These are phyloP conservation scores for Nephrotoma appendiculata DNA, from an alignment of 2,888 invertebrate species.

Conservation along the genomic window DNA sequence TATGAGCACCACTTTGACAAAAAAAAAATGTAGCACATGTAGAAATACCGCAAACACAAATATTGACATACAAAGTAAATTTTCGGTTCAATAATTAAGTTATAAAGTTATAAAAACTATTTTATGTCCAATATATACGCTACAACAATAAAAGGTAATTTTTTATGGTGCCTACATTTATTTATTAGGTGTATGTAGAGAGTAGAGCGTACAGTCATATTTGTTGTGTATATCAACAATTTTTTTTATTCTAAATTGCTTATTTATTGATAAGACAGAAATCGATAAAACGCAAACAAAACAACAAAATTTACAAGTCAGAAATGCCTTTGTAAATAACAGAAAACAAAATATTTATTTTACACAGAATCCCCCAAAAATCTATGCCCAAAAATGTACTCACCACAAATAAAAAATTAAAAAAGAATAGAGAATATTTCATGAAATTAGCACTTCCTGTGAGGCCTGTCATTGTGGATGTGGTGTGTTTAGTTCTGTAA, in stretches of 20 bases:
- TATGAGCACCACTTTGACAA: not conserved
- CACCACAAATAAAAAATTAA: constrained; percentile 64
- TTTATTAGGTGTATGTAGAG: not conserved
- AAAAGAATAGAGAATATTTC: constrained; percentile 54
- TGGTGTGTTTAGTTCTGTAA: not conserved
- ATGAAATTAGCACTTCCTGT: constrained; percentile 42
- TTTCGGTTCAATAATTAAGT: not conserved
- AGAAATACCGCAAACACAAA: not conserved
- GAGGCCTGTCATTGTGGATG: constrained; percentile 30
- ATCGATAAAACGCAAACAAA: not conserved
- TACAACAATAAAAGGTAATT: not conserved
- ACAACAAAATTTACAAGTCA: not conserved
- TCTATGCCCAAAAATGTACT: constrained; percentile 25
- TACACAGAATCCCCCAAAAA: not conserved
- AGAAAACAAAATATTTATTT: not conserved
- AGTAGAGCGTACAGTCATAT: not conserved
- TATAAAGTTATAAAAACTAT: not conserved
- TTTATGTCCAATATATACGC: not conserved
- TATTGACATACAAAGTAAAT: not conserved
- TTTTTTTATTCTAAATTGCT: not conserved
- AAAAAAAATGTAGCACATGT: not conserved
- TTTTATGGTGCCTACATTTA: not conserved
- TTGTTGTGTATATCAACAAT: not conserved
- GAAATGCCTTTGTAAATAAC: not conserved
- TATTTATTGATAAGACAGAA: not conserved